phyloP scores from a whole-genome alignment of 2,113 vertebrate genomes.

The Apteryx mantelli region DNA sequence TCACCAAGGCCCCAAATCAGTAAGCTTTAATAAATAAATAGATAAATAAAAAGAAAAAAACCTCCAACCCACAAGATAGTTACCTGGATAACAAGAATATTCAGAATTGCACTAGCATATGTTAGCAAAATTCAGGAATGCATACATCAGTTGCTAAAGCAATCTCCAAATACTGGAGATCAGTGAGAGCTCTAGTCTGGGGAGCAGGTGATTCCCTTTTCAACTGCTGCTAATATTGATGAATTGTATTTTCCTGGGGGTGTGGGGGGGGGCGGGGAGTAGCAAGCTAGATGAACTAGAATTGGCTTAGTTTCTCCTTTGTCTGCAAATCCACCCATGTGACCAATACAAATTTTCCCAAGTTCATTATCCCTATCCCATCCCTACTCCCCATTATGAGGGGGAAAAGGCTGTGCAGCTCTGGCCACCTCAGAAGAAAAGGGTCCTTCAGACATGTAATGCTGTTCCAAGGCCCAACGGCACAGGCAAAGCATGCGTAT shows the following conservation, averaged over 20 bases:
- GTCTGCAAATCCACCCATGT: not conserved
- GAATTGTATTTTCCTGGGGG: not conserved
- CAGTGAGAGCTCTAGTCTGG: not conserved
- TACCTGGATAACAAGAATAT: not conserved
- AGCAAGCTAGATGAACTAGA: not conserved
- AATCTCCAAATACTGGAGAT: not conserved
- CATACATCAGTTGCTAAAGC: not conserved
- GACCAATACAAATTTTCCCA: not conserved
- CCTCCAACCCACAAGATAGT: fast-evolving
- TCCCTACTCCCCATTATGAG: fast-evolving
- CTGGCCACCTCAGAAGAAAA: not conserved
- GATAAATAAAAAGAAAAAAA: not conserved
- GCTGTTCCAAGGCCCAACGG: too few relatives aligned
- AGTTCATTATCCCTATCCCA: not conserved
- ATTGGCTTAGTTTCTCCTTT: not conserved
- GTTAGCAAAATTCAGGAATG: not conserved
- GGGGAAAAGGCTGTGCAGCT: not conserved
- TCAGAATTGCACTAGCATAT: not conserved
- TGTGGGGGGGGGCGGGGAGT: not conserved
- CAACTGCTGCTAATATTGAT: not conserved
- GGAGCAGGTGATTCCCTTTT: not conserved
- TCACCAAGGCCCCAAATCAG: not conserved
- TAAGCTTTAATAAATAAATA: not conserved
- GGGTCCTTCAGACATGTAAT: not conserved
- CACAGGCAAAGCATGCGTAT: not conserved